Percentiles rank a stretch among this genome's conserved stretches.
phyloP scores from a whole-genome alignment of 2,797 vertebrate species.

The Chrosomus eos region DNA sequence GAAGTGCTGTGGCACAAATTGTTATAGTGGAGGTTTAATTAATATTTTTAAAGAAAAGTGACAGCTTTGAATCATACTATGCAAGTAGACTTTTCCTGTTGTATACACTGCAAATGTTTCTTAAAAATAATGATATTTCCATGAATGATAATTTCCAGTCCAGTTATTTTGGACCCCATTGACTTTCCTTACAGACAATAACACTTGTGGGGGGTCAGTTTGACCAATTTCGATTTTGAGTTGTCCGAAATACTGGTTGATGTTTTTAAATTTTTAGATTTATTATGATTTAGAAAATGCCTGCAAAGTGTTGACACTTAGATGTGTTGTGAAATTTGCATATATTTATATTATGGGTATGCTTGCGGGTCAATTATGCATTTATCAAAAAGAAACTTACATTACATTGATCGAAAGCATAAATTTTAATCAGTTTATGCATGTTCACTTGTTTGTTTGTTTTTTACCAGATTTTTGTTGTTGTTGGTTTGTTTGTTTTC shows the following conservation, averaged over 20 bases:
- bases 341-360: not conserved
- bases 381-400: not conserved
- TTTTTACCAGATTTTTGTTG: not conserved
- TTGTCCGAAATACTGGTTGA: not conserved
- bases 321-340: not conserved
- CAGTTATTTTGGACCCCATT: not conserved
- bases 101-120: not conserved
- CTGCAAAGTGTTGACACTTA: not conserved
- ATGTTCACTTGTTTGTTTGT: not conserved
- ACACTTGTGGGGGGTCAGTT: not conserved
- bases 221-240: not conserved
- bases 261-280: not conserved
- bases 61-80: not conserved
- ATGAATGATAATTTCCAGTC: too few relatives aligned
- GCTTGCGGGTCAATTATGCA: too few relatives aligned
- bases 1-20: not conserved
- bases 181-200: not conserved
- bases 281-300: not conserved
- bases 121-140: not conserved
- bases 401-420: not conserved
- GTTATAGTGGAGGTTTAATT: not conserved
- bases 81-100: not conserved
- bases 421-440: not conserved
- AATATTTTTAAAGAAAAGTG: not conserved
- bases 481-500: not conserved